Percentiles rank a stretch among this genome's conserved stretches.
Conservation (phyloP, 2,888 invertebrate genomes). For the Galerucella nymphaeae region DNA sequence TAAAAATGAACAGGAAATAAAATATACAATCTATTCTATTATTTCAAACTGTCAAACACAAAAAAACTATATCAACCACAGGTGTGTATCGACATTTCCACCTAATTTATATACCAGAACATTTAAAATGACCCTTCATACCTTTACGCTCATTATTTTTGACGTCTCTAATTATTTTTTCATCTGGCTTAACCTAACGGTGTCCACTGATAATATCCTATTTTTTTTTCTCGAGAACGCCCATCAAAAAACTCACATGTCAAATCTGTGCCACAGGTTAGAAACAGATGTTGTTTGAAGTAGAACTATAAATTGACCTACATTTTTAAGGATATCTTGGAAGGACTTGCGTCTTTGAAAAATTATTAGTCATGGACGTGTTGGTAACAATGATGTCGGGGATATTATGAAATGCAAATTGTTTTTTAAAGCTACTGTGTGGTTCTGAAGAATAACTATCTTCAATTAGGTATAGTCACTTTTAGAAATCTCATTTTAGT, state of each 20-base stretch:
- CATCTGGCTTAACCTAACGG: conserved; percentile 33
- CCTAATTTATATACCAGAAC: conserved; percentile 13
- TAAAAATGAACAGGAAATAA: background rate
- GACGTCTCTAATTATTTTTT: conserved; percentile 31
- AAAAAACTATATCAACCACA: background rate
- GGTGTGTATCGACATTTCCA: conserved; percentile 1
- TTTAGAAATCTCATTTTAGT: background rate
- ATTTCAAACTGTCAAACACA: background rate
- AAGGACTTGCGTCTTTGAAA: conserved; percentile 13
- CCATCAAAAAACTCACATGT: conserved; percentile 20
- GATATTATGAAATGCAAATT: background rate
- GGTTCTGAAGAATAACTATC: background rate
- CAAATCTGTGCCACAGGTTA: conserved; percentile 48
- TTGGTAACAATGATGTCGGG: background rate
- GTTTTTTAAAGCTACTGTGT: background rate
- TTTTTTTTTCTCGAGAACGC: conserved; percentile 22
- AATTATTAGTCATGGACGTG: conserved; percentile 15
- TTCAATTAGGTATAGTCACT: background rate
- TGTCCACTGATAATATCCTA: conserved; percentile 13
- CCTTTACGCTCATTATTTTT: background rate
- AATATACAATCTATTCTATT: background rate
- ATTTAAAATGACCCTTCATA: conserved; percentile 1
- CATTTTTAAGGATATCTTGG: conserved; percentile 17
- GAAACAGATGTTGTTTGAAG: conserved; percentile 44
- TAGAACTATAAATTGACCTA: conserved; percentile 25